Percentiles rank a stretch among this genome's conserved stretches.
phyloP scores from a whole-genome alignment of 2,113 vertebrate species.

The Melanerpes aurifrons region DNA sequence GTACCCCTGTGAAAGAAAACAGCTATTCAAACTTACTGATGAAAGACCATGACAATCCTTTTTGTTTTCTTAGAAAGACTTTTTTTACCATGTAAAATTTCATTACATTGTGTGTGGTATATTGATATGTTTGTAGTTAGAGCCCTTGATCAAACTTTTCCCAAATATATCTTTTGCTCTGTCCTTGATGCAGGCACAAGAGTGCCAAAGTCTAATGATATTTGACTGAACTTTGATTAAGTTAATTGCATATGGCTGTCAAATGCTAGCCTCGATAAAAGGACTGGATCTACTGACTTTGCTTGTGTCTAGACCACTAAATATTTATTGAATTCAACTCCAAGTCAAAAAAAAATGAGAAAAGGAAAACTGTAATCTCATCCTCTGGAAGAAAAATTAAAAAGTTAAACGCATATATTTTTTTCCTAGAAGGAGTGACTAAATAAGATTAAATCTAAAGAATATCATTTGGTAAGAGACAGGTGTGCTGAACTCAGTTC shows the following conservation, averaged over 20 bases:
- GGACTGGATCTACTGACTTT: background rate
- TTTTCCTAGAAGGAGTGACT: background rate
- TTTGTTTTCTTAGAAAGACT: background rate
- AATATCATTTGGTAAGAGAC: background rate
- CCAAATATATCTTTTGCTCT: background rate
- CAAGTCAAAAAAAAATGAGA: background rate
- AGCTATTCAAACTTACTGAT: background rate
- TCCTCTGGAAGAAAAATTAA: background rate
- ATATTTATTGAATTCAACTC: background rate
- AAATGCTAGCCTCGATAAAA: background rate
- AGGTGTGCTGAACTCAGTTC: background rate
- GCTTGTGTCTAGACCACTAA: background rate
- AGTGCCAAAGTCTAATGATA: conserved; percentile 4
- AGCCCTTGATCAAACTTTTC: background rate
- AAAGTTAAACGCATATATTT: background rate
- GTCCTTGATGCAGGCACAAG: background rate
- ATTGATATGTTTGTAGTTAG: background rate
- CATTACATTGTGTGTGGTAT: background rate
- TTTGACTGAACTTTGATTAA: conserved; percentile 34
- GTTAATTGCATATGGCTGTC: conserved; percentile 15
- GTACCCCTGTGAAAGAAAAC: background rate
- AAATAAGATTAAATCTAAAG: background rate
- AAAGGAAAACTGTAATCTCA: background rate
- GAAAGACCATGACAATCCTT: background rate
- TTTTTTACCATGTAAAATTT: background rate